Base-by-base conservation (phyloP, 2,797 vertebrate genomes). In the Chelonia mydas region DNA sequence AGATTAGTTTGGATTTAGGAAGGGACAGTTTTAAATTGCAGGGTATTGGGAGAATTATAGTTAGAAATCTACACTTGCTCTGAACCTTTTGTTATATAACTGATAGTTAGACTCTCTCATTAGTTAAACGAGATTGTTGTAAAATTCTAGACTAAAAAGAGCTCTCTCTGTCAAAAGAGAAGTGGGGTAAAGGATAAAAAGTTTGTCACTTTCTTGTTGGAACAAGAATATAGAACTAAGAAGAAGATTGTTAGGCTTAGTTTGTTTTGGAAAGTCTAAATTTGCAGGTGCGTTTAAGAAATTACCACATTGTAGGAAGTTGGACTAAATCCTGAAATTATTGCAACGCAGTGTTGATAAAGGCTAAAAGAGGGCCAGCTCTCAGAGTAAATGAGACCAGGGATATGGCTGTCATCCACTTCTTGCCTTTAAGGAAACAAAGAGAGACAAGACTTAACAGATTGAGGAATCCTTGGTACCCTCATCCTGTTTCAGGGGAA, bases 51-150 rank as follows among this genome's bases (percentile, higher is more conserved):
- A 92, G 61, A 90, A 59, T 65, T 81, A 5, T 41, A 87, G 25
- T 53, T n/a, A 81, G 17, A 81, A 88, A 61, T 87, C 54, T 85
- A 2, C 13, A 51, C 78, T 86, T 74, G 45, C n/a, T 91, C 88
- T 85, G 81, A 78, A 74, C 88, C 95, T 53, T 31, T 80, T 95
- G 7, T 83, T 82, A 86, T 84, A 11, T 50, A 55, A 54, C 27
- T 89, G 19, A 81, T 95, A 47, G 19, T 94, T 97, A 87, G 89
- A 87, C n/a, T n/a, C 50, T 86, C 90, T 83, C 0, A 37, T 81
- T 84, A 55, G 11, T 89, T 81, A 74, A 86, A 90, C 86, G 28
- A 21, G 9, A 61, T 89, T 90, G 11, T 27, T 91, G 55, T 53
- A 81, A 91, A 87, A 37, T 51, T 91, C 12, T 90, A 54, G 47